Evolutionary conservation across 92 coral and sea anemone genomes (phyloP), one percentile per base, ranked within the genome.

Genomic region (Paragorgia papillata): DNA sequence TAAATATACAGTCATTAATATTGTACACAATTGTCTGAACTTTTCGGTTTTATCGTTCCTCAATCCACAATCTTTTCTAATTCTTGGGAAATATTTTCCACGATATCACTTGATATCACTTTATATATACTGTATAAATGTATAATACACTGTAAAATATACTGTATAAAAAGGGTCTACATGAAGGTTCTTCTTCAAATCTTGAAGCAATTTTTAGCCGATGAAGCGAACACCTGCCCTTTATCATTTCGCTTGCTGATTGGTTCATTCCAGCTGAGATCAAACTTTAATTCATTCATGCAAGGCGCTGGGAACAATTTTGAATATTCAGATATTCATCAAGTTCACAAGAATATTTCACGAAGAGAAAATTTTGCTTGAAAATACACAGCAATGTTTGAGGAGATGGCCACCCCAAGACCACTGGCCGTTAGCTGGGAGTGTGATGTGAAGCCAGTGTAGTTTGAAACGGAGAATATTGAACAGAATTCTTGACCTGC

Each of bases 251-350:
- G 63, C 30, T 71, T 12, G 27, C 32, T 71, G 62, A 71, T 71
- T 71, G 78, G 78, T 22, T 34, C 18, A 27, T 22, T 35, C 15
- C 26, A 30, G 50, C 51, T 14, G 56, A 18, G 78, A 43, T 21
- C 63, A 71, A 71, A 53, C 51, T 55, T 53, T 53, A 71, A 71
- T 51, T 53, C 57, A 71, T 53, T 35, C 64, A 54, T 54, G 65
- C 49, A 29, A 53, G 19, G 51, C 34, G 58, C 17, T 53, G 63
- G 43, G 40, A 1, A 12, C 21, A 5, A 22, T 56, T 56, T 33
- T 71, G 78, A 71, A 55, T 71, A 71, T 71, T 71, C 54, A 71
- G 54, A 55, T 71, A 71, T 71, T 71, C 54, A 71, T 71, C 78
- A 31, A 71, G 64, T 71, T 71, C 63, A 71, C 30, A 54, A 34